Evolutionary conservation across 2,113 vertebrate genomes (phyloP).

Genomic region (Stegastes partitus): DNA sequence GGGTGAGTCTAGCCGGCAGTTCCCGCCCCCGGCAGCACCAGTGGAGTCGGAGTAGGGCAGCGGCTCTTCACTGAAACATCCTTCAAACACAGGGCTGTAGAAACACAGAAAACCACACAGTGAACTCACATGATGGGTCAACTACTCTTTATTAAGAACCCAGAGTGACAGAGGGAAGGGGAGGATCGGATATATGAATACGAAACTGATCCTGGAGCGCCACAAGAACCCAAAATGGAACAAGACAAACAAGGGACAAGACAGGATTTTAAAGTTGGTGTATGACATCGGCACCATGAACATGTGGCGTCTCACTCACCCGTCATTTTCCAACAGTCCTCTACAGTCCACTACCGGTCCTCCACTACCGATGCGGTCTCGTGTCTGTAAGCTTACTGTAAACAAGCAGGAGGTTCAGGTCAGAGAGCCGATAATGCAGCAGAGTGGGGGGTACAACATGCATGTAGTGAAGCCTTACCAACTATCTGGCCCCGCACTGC

Average conservation of each 20-base stretch:
- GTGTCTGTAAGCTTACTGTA: conserved; percentile 96
- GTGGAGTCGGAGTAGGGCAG: conserved; percentile 93
- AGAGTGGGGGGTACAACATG: neutral
- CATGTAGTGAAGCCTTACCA: conserved; percentile 85
- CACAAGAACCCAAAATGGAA: neutral
- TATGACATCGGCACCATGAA: neutral
- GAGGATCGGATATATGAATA: conserved; percentile 11
- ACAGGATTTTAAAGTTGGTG: neutral
- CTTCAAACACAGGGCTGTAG: conserved; percentile 92
- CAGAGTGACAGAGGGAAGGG: neutral
- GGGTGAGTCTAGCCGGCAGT: conserved; percentile 92
- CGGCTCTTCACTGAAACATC: conserved; percentile 96
- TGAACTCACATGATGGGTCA: conserved; percentile 21
- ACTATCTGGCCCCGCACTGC: conserved; percentile 98
- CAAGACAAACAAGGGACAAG: neutral
- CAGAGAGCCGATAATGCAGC: conserved; percentile 15
- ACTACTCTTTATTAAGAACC: conserved; percentile 33
- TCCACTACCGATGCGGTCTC: conserved; percentile 95
- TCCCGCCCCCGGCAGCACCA: conserved; percentile 92
- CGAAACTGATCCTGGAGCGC: neutral
- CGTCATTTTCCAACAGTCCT: conserved; percentile 96
- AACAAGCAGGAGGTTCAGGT: conserved; percentile 42
- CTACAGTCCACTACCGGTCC: conserved; percentile 97
- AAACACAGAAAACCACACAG: conserved; percentile 7
- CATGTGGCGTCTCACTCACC: conserved; percentile 84